Evolutionary conservation across 1,140 invertebrate genomes (phyloP), one percentile per base, ranked within the genome.

Genomic region (Aphelinus atriplicis): DNA sequence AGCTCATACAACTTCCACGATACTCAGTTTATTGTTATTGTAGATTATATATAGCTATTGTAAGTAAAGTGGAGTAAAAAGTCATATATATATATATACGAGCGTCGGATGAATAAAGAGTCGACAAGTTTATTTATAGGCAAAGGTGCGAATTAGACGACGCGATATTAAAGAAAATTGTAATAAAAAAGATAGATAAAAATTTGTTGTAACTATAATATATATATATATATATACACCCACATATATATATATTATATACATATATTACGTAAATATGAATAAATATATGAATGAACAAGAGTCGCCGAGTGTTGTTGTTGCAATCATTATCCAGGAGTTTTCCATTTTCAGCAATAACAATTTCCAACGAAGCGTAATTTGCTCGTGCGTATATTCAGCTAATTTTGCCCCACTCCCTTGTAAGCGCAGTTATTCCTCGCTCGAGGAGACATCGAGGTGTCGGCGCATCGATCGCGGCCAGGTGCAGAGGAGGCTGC

Each of bases 181-280:
- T 66, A 76, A 66, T 71, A 61, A 69, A 65, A 53, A 66, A 26
- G 62, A 58, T 76, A 76, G 63, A 61, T 71, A 76, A 71, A n/a
- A 56, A 71, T 76, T 71, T 61, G 56, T 76, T 76, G 68, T 76
- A 76, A 76, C 71, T 71, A 76, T 66, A 26, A 60, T 60, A 60
- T 60, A 60, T 60, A 60, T 43, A 60, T 60, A 60, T 43, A 60
- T 10, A 60, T 75, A 76, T 75, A 75, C 58, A 53, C 68, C 26
- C 26, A 26, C 26, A 26, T 26, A 71, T n/a, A 51, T n/a, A 51
- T 60, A 78, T 63, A 72, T 73, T 68, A 79, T 77, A 74, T 66
- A 75, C 67, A 67, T 61, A 64, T 63, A 77, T 78, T 76, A 77
- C 73, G 71, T 72, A 77, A 66, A 64, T 77, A 78, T 76, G 63